Percentiles rank a stretch among this genome's conserved stretches.
phyloP scores from a whole-genome alignment of 1,140 invertebrate species.

The Dufourea novaeangliae region DNA sequence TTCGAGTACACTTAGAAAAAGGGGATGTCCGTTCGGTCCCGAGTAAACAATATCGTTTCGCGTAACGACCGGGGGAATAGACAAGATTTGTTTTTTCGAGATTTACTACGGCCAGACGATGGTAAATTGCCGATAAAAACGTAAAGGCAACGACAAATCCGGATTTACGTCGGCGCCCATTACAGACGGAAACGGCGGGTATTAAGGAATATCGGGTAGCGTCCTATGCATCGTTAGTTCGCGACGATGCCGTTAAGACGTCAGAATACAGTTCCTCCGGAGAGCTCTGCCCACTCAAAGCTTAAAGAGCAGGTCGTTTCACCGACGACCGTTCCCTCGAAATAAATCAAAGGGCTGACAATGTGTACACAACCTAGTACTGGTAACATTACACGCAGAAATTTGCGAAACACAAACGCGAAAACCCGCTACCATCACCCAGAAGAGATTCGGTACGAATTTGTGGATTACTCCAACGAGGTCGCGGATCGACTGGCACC shows the following conservation, averaged over 20 bases:
- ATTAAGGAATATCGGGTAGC: slow-evolving; percentile 18
- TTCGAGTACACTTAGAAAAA: not conserved
- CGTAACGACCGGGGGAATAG: not conserved
- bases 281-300: not conserved
- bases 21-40: not conserved
- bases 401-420: not conserved
- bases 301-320: not conserved
- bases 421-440: not conserved
- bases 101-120: not conserved
- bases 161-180: not conserved
- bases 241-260: not conserved
- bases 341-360: not conserved
- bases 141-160: not conserved
- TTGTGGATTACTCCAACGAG: not conserved
- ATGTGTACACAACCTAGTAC: no score
- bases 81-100: not conserved
- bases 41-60: not conserved
- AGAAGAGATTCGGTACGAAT: not conserved
- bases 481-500: not conserved
- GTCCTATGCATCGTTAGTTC: slow-evolving; percentile 2
- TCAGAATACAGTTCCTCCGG: not conserved
- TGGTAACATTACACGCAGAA: not conserved
- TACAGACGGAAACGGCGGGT: slow-evolving; percentile 15
- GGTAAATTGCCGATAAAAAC: not conserved
- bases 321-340: not conserved